Evolutionary conservation across 2,113 vertebrate genomes (phyloP).

Genomic region (Silurus meridionalis): DNA sequence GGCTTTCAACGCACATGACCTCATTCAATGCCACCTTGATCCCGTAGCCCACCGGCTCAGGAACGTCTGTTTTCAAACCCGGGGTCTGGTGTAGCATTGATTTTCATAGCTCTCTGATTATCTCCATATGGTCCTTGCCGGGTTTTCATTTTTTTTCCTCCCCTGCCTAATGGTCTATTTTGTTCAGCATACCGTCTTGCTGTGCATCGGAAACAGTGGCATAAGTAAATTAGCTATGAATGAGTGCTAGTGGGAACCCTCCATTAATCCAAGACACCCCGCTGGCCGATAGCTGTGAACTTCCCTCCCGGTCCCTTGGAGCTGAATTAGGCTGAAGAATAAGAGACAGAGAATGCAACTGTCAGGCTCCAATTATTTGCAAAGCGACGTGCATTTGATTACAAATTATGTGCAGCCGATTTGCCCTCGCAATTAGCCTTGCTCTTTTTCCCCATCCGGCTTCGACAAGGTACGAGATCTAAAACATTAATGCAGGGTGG

Average conservation of each 20-base stretch:
- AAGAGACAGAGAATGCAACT: conserved; percentile 24
- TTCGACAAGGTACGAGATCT: conserved; percentile 31
- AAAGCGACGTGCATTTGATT: conserved; percentile 34
- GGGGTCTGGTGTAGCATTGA: conserved; percentile 63
- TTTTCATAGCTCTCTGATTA: conserved; percentile 67
- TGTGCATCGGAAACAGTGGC: conserved; percentile 59
- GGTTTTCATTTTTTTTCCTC: conserved; percentile 47
- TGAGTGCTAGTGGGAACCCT: conserved; percentile 62
- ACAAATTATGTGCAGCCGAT: conserved; percentile 41
- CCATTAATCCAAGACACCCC: conserved; percentile 56
- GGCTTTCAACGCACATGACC: conserved; percentile 10
- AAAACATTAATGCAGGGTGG: not conserved
- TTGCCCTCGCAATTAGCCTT: conserved; percentile 20
- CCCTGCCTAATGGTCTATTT: conserved; percentile 40
- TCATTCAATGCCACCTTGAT: conserved; percentile 57
- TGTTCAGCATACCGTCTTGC: conserved; percentile 44
- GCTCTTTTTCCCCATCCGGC: not conserved
- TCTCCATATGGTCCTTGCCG: conserved; percentile 68
- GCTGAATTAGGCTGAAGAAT: conserved; percentile 33
- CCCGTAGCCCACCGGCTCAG: conserved; percentile 55
- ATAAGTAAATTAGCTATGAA: conserved; percentile 71
- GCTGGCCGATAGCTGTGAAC: conserved; percentile 61
- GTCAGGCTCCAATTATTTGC: conserved; percentile 32
- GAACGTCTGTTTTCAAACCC: conserved; percentile 56
- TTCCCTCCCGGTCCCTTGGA: conserved; percentile 28